phyloP scores from a whole-genome alignment of 1,140 invertebrate species.

The Hyles vespertilio region DNA sequence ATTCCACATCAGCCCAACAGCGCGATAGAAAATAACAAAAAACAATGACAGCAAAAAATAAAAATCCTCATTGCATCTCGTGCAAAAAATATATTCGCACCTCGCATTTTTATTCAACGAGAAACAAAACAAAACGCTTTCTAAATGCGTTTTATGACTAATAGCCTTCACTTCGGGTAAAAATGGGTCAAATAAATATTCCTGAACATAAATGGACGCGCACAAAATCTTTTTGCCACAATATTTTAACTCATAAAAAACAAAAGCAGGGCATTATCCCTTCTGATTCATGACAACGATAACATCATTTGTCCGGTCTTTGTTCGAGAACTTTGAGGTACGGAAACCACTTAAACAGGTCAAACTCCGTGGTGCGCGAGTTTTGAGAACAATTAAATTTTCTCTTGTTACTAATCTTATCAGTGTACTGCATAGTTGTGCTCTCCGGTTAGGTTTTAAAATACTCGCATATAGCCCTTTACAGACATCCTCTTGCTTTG shows the following conservation, averaged over 20 bases:
- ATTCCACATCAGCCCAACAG: too few species aligned
- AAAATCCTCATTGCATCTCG: too few species aligned
- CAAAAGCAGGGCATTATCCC: constrained; percentile 23
- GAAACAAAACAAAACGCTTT: constrained; percentile 13
- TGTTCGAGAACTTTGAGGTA: constrained; percentile 14
- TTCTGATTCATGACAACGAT: constrained; percentile 22
- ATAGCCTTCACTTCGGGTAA: constrained; percentile 11
- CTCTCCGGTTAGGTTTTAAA: too few species aligned
- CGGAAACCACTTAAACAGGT: constrained; percentile 12
- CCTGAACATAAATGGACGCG: constrained; percentile 7
- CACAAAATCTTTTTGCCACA: constrained; percentile 20
- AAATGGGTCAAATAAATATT: constrained; percentile 20
- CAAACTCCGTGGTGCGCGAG: constrained; percentile 4
- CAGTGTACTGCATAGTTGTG: background rate
- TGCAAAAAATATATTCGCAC: too few species aligned
- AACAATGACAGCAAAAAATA: background rate
- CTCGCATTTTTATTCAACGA: background rate
- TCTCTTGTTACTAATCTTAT: constrained; percentile 1
- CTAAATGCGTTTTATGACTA: constrained; percentile 14
- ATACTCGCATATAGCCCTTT: too few species aligned
- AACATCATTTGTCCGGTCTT: constrained; percentile 26
- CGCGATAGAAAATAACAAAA: background rate
- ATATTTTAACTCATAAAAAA: constrained; percentile 23
- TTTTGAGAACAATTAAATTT: constrained; percentile 9
- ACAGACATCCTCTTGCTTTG: too few species aligned